A percentile compares a stretch with the other conserved stretches of the same genome.
phyloP scores from a whole-genome alignment of 2,888 invertebrate genomes.

The Harpalus rubripes region DNA sequence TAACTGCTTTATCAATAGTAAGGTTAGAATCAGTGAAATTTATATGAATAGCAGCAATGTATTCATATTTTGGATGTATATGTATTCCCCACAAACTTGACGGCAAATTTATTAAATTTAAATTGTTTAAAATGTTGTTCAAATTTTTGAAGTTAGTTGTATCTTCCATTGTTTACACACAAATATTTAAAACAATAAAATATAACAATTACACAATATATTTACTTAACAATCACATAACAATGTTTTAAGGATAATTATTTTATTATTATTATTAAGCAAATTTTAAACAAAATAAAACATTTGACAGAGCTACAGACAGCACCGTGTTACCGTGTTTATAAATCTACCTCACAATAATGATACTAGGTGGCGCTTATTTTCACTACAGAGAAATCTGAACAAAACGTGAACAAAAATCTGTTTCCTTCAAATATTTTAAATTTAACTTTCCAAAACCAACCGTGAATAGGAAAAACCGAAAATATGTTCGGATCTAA shows the following conservation, averaged over 20 bases:
- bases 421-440: constrained; percentile 67
- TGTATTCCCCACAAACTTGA: constrained; percentile 72
- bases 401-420: constrained; percentile 52
- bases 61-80: constrained; percentile 71
- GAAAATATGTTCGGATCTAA: constrained; percentile 71
- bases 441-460: constrained; percentile 72
- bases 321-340: not conserved
- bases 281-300: not conserved
- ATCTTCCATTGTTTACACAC: not conserved
- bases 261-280: not conserved
- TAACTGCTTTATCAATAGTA: constrained; percentile 71
- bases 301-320: no score
- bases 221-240: not conserved
- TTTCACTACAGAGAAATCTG: constrained; percentile 57
- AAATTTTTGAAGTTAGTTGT: constrained; percentile 43
- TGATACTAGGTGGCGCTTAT: constrained; percentile 12
- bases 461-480: constrained; percentile 71
- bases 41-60: constrained; percentile 70
- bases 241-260: not conserved
- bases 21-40: constrained; percentile 68
- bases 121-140: constrained; percentile 68
- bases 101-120: constrained; percentile 70
- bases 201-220: no score
- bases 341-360: not conserved
- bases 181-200: not conserved